Conservation (phyloP, 2,113 vertebrate species). For the Gambusia affinis region DNA sequence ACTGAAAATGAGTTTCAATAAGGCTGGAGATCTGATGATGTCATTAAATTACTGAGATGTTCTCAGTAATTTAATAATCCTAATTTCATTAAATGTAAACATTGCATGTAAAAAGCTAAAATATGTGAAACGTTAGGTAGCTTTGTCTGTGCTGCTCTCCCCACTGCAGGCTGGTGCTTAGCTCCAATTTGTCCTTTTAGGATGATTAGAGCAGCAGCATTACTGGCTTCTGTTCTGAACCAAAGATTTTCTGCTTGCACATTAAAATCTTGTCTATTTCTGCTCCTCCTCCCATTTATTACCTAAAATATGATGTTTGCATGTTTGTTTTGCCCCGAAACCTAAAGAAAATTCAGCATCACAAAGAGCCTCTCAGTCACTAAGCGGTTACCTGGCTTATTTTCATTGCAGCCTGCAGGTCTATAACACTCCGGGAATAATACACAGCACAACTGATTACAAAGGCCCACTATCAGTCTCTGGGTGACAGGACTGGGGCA, state of each 20-base stretch:
- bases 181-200: too few species aligned
- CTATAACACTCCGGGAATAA: conserved; percentile 53
- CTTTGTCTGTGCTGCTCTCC: background rate
- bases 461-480: conserved; percentile 63
- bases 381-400: conserved; percentile 34
- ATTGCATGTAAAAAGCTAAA: too few species aligned
- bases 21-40: background rate
- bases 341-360: conserved; percentile 23
- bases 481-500: conserved; percentile 71
- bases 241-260: too few species aligned
- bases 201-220: too few species aligned
- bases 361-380: conserved; percentile 12
- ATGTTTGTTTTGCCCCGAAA: conserved; percentile 8
- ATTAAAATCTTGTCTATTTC: background rate
- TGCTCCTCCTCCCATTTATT: background rate
- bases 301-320: background rate
- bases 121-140: background rate
- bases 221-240: too few species aligned
- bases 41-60: background rate
- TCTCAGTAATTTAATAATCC: background rate
- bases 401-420: conserved; percentile 43
- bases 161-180: background rate
- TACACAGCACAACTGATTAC: conserved; percentile 66
- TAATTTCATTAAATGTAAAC: background rate
- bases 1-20: background rate